Percentiles rank a stretch among this genome's conserved stretches.
phyloP scores from a whole-genome alignment of 2,113 vertebrate species.

The Indicator indicator region DNA sequence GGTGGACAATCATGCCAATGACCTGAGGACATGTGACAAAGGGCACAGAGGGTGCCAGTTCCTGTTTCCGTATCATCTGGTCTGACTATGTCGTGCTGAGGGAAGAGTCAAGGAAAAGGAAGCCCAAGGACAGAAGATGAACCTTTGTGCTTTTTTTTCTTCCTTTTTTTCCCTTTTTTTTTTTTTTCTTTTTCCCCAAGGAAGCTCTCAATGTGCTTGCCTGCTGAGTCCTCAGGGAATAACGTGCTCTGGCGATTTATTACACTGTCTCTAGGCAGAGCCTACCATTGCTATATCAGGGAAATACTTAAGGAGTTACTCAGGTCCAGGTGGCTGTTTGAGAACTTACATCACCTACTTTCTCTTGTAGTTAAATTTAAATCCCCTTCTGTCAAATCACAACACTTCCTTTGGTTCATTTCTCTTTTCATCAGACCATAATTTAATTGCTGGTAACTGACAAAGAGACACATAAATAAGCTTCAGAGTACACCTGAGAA shows the following conservation, averaged over 20 bases:
- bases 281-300: background rate
- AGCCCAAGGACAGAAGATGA: background rate
- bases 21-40: fast-evolving
- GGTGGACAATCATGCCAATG: fast-evolving
- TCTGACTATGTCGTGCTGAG: background rate
- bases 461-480: slow-evolving; percentile 4
- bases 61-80: background rate
- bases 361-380: slow-evolving; percentile 46
- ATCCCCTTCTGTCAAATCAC: background rate
- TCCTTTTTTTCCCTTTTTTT: background rate
- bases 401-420: slow-evolving; percentile 7
- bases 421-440: slow-evolving; percentile 17
- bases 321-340: slow-evolving; percentile 45
- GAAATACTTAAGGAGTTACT: slow-evolving; percentile 59
- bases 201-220: background rate
- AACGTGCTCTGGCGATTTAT: background rate
- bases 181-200: background rate
- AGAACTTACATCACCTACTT: slow-evolving; percentile 47
- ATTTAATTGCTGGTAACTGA: slow-evolving; percentile 14
- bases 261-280: slow-evolving; percentile 43
- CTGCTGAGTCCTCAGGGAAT: slow-evolving; percentile 30
- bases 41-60: background rate
- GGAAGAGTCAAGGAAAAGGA: background rate
- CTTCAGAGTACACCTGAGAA: background rate
- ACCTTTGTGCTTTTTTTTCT: background rate